Percentiles rank a stretch among this genome's conserved stretches.
These are phyloP conservation scores for Babyrousa celebensis DNA, from an alignment of 2,797 vertebrate genomes.

Conservation along the genomic window DNA sequence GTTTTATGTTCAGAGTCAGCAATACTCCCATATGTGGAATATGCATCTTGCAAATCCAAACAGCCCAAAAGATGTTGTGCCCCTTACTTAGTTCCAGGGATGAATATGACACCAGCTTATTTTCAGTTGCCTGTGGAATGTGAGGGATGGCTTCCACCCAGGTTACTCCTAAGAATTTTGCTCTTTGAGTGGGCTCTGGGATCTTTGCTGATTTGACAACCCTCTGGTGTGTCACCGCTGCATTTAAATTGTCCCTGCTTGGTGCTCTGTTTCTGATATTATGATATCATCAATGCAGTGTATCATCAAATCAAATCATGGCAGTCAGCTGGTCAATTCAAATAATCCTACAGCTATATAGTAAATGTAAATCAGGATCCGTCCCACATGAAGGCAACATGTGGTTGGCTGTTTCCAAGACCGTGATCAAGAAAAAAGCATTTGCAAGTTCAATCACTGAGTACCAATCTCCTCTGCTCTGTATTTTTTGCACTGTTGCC, in stretches of 20 bases:
- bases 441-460: neutral
- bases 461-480: neutral
- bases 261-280: neutral
- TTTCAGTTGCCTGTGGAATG: neutral
- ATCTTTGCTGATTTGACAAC: neutral
- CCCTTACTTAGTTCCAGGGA: neutral
- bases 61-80: neutral
- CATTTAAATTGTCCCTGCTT: neutral
- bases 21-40: neutral
- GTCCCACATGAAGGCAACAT: neutral
- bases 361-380: neutral
- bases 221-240: neutral
- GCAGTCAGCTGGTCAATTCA: neutral
- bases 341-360: neutral
- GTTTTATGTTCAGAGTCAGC: neutral
- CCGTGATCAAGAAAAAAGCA: neutral
- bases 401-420: neutral
- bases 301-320: neutral
- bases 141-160: neutral
- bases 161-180: neutral
- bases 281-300: neutral
- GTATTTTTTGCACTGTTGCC: neutral
- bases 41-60: neutral
- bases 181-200: neutral
- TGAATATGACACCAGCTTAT: too few species aligned